Base-by-base conservation (phyloP, 2,888 invertebrate genomes). In the Scrobipalpa costella region DNA sequence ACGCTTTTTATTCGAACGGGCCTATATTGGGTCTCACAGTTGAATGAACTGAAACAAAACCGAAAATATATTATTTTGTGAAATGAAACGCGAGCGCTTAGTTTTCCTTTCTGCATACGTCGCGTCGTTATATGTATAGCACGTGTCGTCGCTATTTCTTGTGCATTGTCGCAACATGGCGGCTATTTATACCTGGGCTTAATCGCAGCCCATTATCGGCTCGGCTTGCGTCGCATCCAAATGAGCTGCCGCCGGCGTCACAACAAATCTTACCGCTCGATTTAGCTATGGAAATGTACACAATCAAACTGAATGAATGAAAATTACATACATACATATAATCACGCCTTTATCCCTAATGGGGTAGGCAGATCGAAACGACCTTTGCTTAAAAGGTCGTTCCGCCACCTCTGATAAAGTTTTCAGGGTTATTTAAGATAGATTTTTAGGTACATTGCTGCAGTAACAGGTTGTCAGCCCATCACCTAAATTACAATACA, bases 111-210 rank as follows among this genome's bases (percentile, higher is more conserved):
- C 50, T 36, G 40, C 55, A 34, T 38, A 58, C 52, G n/a, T 33
- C 71, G 76, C 75, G 75, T 34, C 71, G 76, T 74, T 75, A 21
- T 21, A 52, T 13, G 50, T 21, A 21, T 52, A n/a, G 49, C 70
- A 76, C 75, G 76, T 77, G 77, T 71, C 75, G 70, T 70, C 68
- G 71, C 76, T 78, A 77, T 79, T 80, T 76, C 71, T 74, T 75
- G 70, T 72, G 73, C 73, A 76, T 72, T 68, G 74, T 70, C 71
- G 71, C 72, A 75, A 74, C 74, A 72, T 73, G 21, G 68, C 73
- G 73, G 76, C 81, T 81, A 82, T 82, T 79, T 80, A 79, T 80
- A 73, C 69, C 62, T 69, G 71, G 74, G 73, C 72, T 76, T 83
- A 81, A 83, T 82, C 76, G 76, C 67, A 65, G 71, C 68, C 74